Base-by-base conservation (phyloP, 2,797 vertebrate genomes). In the Sternarchorhynchus goeldii region DNA sequence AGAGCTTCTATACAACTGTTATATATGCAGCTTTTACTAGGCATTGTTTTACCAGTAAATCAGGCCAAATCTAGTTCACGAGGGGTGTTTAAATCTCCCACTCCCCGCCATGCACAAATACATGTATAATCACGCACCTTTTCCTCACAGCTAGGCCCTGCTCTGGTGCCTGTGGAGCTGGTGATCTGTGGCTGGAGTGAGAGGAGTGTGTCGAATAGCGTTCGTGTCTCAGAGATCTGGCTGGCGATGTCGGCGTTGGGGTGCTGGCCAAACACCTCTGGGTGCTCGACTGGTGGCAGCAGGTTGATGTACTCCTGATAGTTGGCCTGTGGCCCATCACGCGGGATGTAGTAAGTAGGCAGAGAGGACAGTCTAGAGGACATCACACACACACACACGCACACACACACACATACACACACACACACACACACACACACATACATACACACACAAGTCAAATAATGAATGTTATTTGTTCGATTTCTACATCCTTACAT, bases 211-310 rank as follows among this genome's bases (percentile, higher is more conserved):
- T 95, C 94, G 65, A 97, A 95, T 68, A 96, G 91, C 0, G 88
- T 94, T 50, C 89, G 90, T 6, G 94, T 94, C 87, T 96, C 95
- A 0, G 94, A 91, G 69, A 95, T 95, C 91, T 95, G 95, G 82
- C 94, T 95, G 62, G 94, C 94, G 12, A 96, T 94, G 21, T 96
- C 94, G 0, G 96, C 95, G 14, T 97, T 97, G 58, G 93, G 90
- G 87, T 97, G 94, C 86, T 95, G 95, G 20, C 96, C 96, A 56
- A 97, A 96, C 81, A 94, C 91, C 84, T 95, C 95, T 0, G 96
- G 95, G 75, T 93, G 90, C 75, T 96, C 96, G 60, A 91, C 89
- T 77, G 90, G 0, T 0, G 95, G 95, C 78, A 96, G 86, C 78
- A 86, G 84, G 85, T 81, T 89, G 80, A 96, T 94, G 53, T 91